These are phyloP conservation scores for Drosophila maculinotata DNA, from an alignment of 2,888 invertebrate genomes.

Conservation along the genomic window DNA sequence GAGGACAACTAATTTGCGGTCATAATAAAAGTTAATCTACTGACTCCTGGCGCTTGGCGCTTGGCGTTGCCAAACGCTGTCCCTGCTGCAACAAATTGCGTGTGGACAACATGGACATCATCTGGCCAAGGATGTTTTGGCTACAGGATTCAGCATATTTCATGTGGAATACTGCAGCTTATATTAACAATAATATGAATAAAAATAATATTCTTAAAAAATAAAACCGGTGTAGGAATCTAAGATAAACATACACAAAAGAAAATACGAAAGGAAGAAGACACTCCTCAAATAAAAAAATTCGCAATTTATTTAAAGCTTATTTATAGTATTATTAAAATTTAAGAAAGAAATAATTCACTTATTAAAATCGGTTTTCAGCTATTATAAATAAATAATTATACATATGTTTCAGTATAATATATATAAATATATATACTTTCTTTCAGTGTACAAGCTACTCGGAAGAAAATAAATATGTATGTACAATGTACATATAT, in stretches of 20 bases:
- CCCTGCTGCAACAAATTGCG: slow-evolving; percentile 56
- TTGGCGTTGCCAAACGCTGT: slow-evolving; percentile 27
- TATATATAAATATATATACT: neutral
- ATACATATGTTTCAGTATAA: too few species aligned
- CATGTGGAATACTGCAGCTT: neutral
- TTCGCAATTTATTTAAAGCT: too few species aligned
- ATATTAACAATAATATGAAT: neutral
- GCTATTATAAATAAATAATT: too few species aligned
- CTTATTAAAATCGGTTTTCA: too few species aligned
- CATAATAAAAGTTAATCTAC: slow-evolving; percentile 83
- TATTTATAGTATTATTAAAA: too few species aligned
- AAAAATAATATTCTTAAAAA: neutral
- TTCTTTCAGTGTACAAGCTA: slow-evolving; percentile 2
- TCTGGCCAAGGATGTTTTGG: slow-evolving; percentile 1
- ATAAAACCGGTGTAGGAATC: neutral
- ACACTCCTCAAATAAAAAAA: too few species aligned
- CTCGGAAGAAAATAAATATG: neutral
- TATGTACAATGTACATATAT: slow-evolving; percentile 10
- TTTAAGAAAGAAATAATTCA: neutral
- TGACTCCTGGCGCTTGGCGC: slow-evolving; percentile 70
- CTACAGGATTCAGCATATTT: slow-evolving; percentile 10
- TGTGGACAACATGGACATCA: slow-evolving; percentile 28
- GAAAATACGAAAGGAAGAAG: too few species aligned
- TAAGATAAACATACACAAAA: too few species aligned
- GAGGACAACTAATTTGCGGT: slow-evolving; percentile 84